Base-by-base conservation (phyloP, 2,888 invertebrate species). In the Kryphioiulus occultus region DNA sequence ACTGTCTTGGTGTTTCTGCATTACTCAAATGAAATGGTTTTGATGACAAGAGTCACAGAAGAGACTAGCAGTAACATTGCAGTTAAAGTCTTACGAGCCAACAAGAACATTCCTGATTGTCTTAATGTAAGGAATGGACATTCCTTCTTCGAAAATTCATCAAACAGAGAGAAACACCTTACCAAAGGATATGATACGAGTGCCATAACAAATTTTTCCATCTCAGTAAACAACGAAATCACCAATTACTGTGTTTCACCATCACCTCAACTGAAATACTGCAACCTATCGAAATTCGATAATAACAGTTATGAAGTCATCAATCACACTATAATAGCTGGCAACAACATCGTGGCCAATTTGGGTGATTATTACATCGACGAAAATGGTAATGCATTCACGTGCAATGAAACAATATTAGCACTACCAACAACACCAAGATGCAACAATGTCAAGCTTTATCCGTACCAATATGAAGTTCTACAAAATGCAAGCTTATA, bases 301-400 rank as follows among this genome's bases (percentile, higher is more conserved):
- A 1, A 19, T 2, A 26, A 5, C 84, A 32, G 32, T 30, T 84
- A 84, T 84, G 4, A 22, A 4, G 30, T 84, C 30, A n/a, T 1
- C n/a, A 84, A 84, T 30, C 5, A 84, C 32, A 84, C n/a, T 26
- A 4, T 84, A 7, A 35, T 7, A 35, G 12, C 30, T 30, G 22
- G 30, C 5, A n/a, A n/a, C 84, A 32, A n/a, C 30, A 26, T 84
- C 84, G 30, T 19, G 4, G 30, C 84, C n/a, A 30, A 84, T 32
- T 32, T 84, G 19, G 84, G 84, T 19, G 84, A 84, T 35, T 84
- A 84, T 32, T 84, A 84, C 30, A 84, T 84, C 2, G 84, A 84
- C 84, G 30, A 84, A n/a, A 9, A 84, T 26, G 84, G 32, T 26
- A 26, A 19, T 30, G 84, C 84, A 30, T 84, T 4, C 9, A 84